Evolutionary conservation across 2,888 invertebrate genomes (phyloP).

Genomic region (Spialia ferax): DNA sequence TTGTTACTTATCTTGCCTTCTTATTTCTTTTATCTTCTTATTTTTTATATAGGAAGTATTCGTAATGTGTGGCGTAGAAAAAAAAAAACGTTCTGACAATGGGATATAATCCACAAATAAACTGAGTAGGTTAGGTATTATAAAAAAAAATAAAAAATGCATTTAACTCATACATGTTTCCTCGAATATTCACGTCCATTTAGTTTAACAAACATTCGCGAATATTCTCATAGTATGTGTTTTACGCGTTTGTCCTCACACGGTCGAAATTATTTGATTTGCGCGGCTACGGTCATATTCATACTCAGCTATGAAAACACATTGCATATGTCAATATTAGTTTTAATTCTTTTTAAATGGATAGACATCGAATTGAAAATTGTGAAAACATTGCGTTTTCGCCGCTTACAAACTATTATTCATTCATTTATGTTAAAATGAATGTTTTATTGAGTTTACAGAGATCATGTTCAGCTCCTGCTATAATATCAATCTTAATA

Average conservation of each 20-base stretch:
- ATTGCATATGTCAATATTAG: constrained; percentile 23
- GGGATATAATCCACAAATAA: no score
- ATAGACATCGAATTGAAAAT: constrained; percentile 5
- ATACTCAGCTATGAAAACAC: constrained; percentile 10
- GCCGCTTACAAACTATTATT: constrained; percentile 11
- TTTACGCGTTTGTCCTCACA: constrained; percentile 12
- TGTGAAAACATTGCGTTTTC: constrained; percentile 8
- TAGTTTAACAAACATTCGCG: constrained; percentile 13
- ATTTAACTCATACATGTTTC: no score
- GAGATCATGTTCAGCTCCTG: not conserved
- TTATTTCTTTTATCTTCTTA: no score
- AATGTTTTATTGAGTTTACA: constrained; percentile 17
- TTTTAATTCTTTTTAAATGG: constrained; percentile 23
- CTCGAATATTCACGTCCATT: not conserved
- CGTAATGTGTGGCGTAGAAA: no score
- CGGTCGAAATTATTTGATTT: constrained; percentile 27
- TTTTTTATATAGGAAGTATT: no score
- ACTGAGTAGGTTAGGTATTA: no score
- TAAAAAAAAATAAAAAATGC: no score
- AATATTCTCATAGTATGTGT: constrained; percentile 6
- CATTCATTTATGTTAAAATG: constrained; percentile 3
- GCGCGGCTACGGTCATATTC: constrained; percentile 10
- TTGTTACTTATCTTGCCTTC: no score
- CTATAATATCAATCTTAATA: constrained; percentile 26
- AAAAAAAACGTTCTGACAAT: no score